phyloP scores from a whole-genome alignment of 2,797 vertebrate species.

The Coregonus sp. region DNA sequence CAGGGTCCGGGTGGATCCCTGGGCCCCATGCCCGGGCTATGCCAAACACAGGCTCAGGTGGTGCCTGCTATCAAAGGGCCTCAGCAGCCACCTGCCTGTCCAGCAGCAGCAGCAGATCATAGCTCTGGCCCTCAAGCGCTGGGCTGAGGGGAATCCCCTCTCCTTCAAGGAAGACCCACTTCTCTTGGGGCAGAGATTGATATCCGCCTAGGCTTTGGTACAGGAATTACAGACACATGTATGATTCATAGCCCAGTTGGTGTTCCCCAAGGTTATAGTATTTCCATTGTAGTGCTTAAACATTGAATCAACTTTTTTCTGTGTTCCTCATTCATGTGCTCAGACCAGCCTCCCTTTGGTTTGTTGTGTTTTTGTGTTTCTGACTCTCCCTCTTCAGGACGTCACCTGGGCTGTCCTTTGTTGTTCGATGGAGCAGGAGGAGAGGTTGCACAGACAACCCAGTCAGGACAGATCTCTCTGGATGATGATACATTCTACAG shows the following conservation, averaged over 20 bases:
- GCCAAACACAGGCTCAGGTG: constrained; percentile 42
- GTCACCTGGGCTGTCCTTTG: constrained; percentile 23
- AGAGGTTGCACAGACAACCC: constrained; percentile 23
- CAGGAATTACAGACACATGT: background rate
- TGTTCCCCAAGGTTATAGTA: no score
- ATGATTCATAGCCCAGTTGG: no score
- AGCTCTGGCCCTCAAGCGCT: constrained; percentile 28
- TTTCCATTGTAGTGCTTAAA: no score
- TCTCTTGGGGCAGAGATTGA: constrained; percentile 10
- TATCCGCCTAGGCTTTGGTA: background rate
- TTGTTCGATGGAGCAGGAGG: constrained; percentile 30
- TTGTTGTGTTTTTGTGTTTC: background rate
- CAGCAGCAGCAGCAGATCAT: constrained; percentile 51
- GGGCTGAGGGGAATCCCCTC: constrained; percentile 44
- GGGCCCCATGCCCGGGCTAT: constrained; percentile 55
- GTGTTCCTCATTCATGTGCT: no score
- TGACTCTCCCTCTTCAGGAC: constrained; percentile 3
- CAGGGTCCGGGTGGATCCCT: constrained; percentile 29
- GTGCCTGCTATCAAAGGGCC: constrained; percentile 30
- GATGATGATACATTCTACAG: constrained; percentile 24
- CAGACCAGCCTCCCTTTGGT: no score
- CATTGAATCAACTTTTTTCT: no score
- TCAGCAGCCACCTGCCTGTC: constrained; percentile 47
- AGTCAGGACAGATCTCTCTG: constrained; percentile 15
- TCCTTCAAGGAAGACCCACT: constrained; percentile 29